A percentile compares a stretch with the other conserved stretches of the same genome.
phyloP scores from a whole-genome alignment of 2,888 invertebrate species.

The Meteorus colon region DNA sequence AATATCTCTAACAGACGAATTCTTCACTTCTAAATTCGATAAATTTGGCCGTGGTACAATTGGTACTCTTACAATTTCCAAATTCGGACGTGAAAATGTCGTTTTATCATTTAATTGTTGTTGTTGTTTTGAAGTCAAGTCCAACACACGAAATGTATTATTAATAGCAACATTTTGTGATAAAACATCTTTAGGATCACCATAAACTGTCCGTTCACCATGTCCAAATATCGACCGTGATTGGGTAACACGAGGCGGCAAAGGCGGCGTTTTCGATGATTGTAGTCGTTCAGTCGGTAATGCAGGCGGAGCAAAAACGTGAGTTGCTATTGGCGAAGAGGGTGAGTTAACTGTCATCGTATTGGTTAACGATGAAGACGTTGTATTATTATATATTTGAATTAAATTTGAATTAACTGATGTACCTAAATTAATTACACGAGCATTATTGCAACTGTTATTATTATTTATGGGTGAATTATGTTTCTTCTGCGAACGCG shows the following conservation, averaged over 20 bases:
- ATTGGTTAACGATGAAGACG: conserved; percentile 45
- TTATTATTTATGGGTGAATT: conserved; percentile 42
- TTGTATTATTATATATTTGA: conserved; percentile 66
- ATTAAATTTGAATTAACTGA: conserved; percentile 63
- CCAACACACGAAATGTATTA: conserved; percentile 76
- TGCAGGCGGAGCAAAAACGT: conserved; percentile 62
- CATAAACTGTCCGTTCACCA: conserved; percentile 81
- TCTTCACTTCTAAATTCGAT: conserved; percentile 74
- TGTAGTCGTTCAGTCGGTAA: conserved; percentile 61
- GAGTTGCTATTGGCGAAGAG: conserved; percentile 51
- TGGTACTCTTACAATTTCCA: conserved; percentile 79
- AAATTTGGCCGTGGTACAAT: conserved; percentile 71
- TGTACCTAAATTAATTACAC: conserved; percentile 67
- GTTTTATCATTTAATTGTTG: conserved; percentile 61
- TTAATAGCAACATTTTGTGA: conserved; percentile 71
- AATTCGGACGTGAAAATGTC: conserved; percentile 66
- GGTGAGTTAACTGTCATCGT: conserved; percentile 52
- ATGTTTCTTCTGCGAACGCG: conserved; percentile 43
- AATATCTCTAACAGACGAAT: conserved; percentile 52
- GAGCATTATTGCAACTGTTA: conserved; percentile 22
- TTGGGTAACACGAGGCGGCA: conserved; percentile 78
- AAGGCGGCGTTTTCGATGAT: conserved; percentile 41
- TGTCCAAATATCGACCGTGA: conserved; percentile 80
- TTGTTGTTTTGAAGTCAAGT: conserved; percentile 77
- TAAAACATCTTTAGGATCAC: conserved; percentile 82